Evolutionary conservation across 2,113 vertebrate genomes (phyloP), one percentile per base, ranked within the genome.

Genomic region (Lates calcarifer): DNA sequence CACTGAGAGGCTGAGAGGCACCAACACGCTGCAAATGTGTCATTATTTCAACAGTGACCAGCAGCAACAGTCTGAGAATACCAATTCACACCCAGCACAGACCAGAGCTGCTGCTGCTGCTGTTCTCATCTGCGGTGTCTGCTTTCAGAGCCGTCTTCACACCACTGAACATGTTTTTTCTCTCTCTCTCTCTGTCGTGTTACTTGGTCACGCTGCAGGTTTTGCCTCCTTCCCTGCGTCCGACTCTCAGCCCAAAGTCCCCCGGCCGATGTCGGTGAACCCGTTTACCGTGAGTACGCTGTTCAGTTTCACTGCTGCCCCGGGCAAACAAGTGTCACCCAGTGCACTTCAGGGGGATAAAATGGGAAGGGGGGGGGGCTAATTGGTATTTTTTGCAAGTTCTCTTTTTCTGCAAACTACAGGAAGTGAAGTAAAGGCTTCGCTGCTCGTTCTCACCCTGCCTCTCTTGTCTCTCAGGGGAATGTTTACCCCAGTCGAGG

Each of bases 221-320:
- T 94, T 95, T 45, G 89, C 93, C 71, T 92, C 94, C 24, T 94
- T 95, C 79, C 88, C 94, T 14, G 88, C 75, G 0, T 57, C 91
- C 5, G 93, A 95, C 76, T 89, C 93, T 45, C 86, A 86, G 56
- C 85, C 94, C 74, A 95, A 93, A 94, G 90, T 93, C 74, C 88
- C 93, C n/a, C 92, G 91, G 33, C 93, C 94, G 7, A 93, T 95
- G 90, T 96, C 95, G 28, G 93, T 95, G 84, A 96, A 96, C 89
- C 95, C 95, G 11, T 96, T 96, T 47, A 96, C 95, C 31, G 95
- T 96, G 89, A 93, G 95, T 92, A 72, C n/a, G 28, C 18, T n/a
- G n/a, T 51, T 35, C 29, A 28, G 28, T 14, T 41, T 31, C 64
- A 15, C 57, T 4, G n/a, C n/a, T n/a, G n/a, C n/a, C n/a, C n/a